Evolutionary conservation across 2,888 invertebrate genomes (phyloP).

Genomic region (Leucophenga maculata): DNA sequence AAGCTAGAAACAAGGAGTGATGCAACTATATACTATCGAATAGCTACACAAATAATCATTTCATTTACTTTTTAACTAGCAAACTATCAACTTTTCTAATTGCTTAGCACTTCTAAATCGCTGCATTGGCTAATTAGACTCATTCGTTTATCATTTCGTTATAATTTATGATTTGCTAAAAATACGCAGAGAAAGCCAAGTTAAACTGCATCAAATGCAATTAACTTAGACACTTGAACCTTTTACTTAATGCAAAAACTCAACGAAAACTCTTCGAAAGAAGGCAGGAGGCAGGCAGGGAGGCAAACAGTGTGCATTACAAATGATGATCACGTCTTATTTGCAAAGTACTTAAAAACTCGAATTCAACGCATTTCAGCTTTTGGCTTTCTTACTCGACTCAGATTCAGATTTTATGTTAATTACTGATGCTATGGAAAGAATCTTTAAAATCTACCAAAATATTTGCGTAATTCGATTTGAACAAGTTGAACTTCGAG

Average conservation of each 20-base stretch:
- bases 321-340: constrained; percentile 21
- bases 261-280: neutral
- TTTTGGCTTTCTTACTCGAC: too few species aligned
- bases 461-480: constrained; percentile 25
- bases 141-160: neutral
- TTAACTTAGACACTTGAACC: neutral
- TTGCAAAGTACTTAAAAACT: constrained; percentile 15
- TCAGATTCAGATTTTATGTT: constrained; percentile 6
- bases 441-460: constrained; percentile 19
- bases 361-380: neutral
- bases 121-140: neutral
- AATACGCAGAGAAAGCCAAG: neutral
- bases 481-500: constrained; percentile 3
- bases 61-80: too few species aligned
- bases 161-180: constrained; percentile 7
- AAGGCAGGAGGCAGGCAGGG: neutral
- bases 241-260: neutral
- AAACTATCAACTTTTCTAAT: too few species aligned
- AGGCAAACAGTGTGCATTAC: constrained; percentile 3
- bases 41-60: too few species aligned
- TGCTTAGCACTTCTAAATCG: neutral
- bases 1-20: too few species aligned
- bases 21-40: too few species aligned
- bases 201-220: constrained; percentile 11
- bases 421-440: neutral